Percentiles rank a stretch among this genome's conserved stretches.
Evolutionary conservation across 1,140 invertebrate species (phyloP).

Genomic region (Diachasmimorpha longicaudata): DNA sequence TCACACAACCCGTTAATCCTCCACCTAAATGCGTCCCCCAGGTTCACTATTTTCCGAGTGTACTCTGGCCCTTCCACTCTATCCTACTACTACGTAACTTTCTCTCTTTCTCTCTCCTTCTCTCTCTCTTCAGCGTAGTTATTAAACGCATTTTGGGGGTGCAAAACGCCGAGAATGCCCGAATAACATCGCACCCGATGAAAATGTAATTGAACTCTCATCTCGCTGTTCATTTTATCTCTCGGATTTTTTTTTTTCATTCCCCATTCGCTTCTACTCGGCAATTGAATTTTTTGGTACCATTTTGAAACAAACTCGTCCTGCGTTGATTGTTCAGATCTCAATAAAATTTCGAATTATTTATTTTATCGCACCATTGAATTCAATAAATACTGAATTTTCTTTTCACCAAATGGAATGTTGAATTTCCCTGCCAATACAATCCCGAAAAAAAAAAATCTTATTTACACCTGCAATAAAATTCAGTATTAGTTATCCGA

Average conservation of each 20-base stretch:
- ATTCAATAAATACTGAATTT: not conserved
- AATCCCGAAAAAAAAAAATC: not conserved
- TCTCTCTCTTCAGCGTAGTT: not conserved
- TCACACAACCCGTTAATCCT: not conserved
- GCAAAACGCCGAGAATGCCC: not conserved
- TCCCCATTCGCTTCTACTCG: not conserved
- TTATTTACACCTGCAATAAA: not conserved
- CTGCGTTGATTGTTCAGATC: too few relatives aligned
- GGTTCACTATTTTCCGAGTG: not conserved
- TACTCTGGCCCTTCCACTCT: not conserved
- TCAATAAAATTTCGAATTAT: too few relatives aligned
- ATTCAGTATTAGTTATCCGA: not conserved
- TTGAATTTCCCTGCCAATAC: not conserved
- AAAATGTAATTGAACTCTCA: constrained; percentile 4
- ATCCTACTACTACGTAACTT: not conserved
- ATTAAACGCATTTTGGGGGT: not conserved
- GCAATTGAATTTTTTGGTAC: not conserved
- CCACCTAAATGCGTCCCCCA: not conserved
- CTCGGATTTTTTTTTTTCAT: not conserved
- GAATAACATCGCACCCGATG: not conserved
- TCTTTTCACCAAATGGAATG: not conserved
- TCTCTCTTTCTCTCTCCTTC: too few relatives aligned
- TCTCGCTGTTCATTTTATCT: not conserved
- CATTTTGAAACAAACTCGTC: too few relatives aligned
- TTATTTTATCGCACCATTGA: too few relatives aligned